Percentiles rank a stretch among this genome's conserved stretches.
Evolutionary conservation across 2,797 vertebrate species (phyloP).

Genomic region (Balearica regulorum): DNA sequence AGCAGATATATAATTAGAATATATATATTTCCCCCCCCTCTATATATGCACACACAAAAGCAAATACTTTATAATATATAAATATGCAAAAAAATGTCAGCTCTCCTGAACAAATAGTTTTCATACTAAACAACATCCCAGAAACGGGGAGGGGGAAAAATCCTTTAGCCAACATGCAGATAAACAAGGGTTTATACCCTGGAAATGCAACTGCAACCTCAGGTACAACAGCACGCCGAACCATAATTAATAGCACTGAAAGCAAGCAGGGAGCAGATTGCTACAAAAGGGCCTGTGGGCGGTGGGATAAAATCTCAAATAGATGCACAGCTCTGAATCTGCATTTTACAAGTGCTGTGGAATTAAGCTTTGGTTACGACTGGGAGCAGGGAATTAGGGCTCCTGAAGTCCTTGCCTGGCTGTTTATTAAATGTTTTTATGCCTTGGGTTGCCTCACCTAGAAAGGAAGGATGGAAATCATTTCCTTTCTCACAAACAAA

Average conservation of each 20-base stretch:
- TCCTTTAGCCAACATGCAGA: neutral
- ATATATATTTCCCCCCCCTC: neutral
- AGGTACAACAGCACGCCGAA: neutral
- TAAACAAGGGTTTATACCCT: neutral
- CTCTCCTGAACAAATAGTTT: neutral
- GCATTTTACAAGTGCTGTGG: neutral
- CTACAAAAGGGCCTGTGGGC: neutral
- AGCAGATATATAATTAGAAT: neutral
- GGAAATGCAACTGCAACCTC: neutral
- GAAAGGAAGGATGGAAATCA: neutral
- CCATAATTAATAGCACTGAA: neutral
- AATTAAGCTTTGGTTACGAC: neutral
- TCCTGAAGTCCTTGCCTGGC: neutral
- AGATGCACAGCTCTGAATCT: neutral
- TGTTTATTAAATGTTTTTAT: neutral
- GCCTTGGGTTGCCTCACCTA: neutral
- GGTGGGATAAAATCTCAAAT: neutral
- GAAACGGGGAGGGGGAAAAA: fast-evolving
- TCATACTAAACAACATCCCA: neutral
- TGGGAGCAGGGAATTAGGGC: neutral
- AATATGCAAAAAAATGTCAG: neutral
- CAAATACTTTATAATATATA: neutral
- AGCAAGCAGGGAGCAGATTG: neutral
- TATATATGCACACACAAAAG: neutral
- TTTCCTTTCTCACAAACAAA: neutral